Evolutionary conservation across 2,888 invertebrate species (phyloP).

Genomic region (Stenodera caucasica): DNA sequence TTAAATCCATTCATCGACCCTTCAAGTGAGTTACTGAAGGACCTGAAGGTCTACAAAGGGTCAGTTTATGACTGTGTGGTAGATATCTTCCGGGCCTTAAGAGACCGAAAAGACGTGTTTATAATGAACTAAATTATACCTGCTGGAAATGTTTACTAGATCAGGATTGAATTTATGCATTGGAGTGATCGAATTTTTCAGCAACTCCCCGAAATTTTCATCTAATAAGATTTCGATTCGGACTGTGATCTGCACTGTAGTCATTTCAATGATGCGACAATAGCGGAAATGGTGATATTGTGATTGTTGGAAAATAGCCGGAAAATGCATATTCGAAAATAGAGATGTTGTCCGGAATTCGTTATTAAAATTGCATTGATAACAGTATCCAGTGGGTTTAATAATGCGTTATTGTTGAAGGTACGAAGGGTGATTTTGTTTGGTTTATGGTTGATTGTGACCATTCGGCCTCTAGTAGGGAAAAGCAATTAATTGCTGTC

Average conservation of each 20-base stretch:
- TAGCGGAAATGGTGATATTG: conserved; percentile 2
- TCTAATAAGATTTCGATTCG: background rate
- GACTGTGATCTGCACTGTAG: background rate
- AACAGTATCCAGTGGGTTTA: background rate
- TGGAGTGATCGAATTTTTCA: no score
- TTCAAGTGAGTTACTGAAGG: background rate
- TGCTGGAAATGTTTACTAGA: background rate
- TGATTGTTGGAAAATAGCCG: conserved; percentile 1
- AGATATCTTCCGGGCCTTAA: background rate
- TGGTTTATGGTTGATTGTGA: conserved; percentile 6
- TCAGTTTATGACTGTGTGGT: background rate
- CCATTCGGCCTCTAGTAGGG: background rate
- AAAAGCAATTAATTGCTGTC: conserved; percentile 6
- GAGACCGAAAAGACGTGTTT: background rate
- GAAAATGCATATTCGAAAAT: background rate
- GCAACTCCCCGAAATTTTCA: no score
- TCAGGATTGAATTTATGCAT: no score
- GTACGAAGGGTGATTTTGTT: background rate
- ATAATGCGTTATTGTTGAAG: background rate
- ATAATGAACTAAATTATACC: background rate
- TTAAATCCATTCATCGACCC: background rate
- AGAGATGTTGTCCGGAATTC: background rate
- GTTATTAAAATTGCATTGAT: background rate
- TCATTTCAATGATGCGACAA: background rate
- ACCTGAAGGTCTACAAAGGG: background rate